A percentile compares a stretch with the other conserved stretches of the same genome.
phyloP scores from a whole-genome alignment of 2,888 invertebrate genomes.

The Agriopis aurantiaria region DNA sequence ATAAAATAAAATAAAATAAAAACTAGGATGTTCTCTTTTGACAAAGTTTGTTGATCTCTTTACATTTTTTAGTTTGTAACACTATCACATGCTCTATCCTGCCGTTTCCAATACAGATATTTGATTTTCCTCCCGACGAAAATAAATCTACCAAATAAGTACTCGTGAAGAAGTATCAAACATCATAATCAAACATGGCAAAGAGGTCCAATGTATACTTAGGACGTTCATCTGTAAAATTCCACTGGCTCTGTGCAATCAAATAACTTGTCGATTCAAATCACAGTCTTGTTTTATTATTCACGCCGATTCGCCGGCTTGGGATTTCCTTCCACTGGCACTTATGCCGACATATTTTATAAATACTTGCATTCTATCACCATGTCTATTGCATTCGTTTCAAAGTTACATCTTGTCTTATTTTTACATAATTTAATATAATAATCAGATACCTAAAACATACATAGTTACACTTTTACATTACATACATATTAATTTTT shows the following conservation, averaged over 20 bases:
- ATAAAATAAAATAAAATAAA: too few species aligned
- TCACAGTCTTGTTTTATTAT: conserved; percentile 50
- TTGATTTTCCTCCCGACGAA: conserved; percentile 19
- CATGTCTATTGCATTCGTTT: conserved; percentile 19
- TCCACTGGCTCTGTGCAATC: conserved; percentile 46
- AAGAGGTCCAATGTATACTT: conserved; percentile 39
- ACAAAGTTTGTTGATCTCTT: too few species aligned
- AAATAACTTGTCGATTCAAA: conserved; percentile 51
- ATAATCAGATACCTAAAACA: too few species aligned
- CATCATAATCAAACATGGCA: conserved; percentile 33
- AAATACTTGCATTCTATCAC: conserved; percentile 36
- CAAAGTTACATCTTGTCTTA: neutral
- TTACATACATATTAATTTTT: too few species aligned
- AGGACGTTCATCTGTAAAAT: conserved; percentile 47
- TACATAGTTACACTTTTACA: too few species aligned
- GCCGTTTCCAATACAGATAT: conserved; percentile 18
- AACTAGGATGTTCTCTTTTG: too few species aligned
- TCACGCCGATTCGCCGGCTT: conserved; percentile 44
- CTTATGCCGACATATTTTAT: conserved; percentile 35
- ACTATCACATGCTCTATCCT: neutral
- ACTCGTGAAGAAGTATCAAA: conserved; percentile 33
- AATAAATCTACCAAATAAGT: conserved; percentile 13
- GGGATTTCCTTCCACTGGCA: conserved; percentile 48
- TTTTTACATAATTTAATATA: too few species aligned
- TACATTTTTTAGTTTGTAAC: neutral